These are phyloP conservation scores for Dascillus cervinus DNA, from an alignment of 2,888 invertebrate species.

Conservation along the genomic window DNA sequence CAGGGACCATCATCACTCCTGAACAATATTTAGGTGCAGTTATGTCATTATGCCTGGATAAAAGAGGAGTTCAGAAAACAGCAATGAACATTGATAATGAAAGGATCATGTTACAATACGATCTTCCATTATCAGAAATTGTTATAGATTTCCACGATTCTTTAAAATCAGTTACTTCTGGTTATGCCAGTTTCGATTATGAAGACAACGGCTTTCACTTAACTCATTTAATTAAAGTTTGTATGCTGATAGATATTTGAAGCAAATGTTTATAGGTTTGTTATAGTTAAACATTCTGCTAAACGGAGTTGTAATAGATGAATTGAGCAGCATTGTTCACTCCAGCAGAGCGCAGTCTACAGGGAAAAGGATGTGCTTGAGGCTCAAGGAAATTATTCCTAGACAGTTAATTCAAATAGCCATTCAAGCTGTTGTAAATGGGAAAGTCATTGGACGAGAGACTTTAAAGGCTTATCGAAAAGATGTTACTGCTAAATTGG, in stretches of 20 bases:
- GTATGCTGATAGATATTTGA: conserved; percentile 39
- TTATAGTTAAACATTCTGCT: conserved; percentile 66
- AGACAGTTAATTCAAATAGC: conserved; percentile 82
- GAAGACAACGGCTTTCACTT: conserved; percentile 77
- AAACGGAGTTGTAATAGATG: conserved; percentile 76
- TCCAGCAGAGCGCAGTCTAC: conserved; percentile 53
- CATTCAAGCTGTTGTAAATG: conserved; percentile 75
- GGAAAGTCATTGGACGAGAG: conserved; percentile 77
- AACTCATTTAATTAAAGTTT: conserved; percentile 72
- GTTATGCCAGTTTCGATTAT: conserved; percentile 94
- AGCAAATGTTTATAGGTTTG: conserved; percentile 5
- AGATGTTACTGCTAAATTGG: conserved; percentile 90
- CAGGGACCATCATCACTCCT: conserved; percentile 85
- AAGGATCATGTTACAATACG: conserved; percentile 72
- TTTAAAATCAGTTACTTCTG: conserved; percentile 82
- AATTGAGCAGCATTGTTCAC: conserved; percentile 78
- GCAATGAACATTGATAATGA: conserved; percentile 73
- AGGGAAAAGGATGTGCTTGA: conserved; percentile 63
- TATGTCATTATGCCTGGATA: conserved; percentile 65
- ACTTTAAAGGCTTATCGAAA: conserved; percentile 81
- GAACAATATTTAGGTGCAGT: conserved; percentile 63
- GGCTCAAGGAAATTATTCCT: conserved; percentile 78
- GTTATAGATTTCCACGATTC: conserved; percentile 92
- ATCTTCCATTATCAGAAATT: conserved; percentile 87
- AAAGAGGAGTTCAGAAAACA: conserved; percentile 63